Base-by-base conservation (phyloP, 2,888 invertebrate genomes). In the Perizoma flavofasciatum region DNA sequence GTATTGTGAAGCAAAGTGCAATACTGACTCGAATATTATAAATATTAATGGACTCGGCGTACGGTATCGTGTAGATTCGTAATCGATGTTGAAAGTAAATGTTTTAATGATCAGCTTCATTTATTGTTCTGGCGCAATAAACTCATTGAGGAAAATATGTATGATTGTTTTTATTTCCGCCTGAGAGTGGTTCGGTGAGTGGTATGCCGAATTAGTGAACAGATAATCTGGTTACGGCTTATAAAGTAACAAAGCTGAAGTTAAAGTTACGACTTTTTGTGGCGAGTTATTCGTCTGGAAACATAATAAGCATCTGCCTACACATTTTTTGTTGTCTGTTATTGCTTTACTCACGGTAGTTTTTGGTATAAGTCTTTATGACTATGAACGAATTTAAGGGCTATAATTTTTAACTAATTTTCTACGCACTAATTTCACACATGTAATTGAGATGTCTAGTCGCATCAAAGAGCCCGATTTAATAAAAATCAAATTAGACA, bases 51-150 rank as follows among this genome's bases (percentile, higher is more conserved):
- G 82, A 83, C 78, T 81, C 70, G 81, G 78, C 74, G 83, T 85
- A 81, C 86, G 86, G 82, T 81, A 85, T 86, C 88, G 89, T 87
- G 90, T 90, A 90, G 86, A 88, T 83, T 88, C 84, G 85, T 91
- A 92, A 90, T 92, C 83, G 90, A 91, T 92, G 92, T 92, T 92
- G 92, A 92, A 90, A 92, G 88, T 92, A 90, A 91, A 86, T 89
- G 92, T 92, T 91, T 86, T 87, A 77, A 87, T 89, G 90, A 90
- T 89, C 89, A 85, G 92, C 91, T 91, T 91, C 91, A 90, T 88
- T 89, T 89, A 89, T 89, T 91, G 91, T 92, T 91, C 90, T 89
- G 88, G 81, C 89, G 89, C 88, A 92, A 90, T 92, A 92, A 92
- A 92, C 83, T 86, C 89, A 89, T 87, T 91, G 89, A 90, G 81